Conservation (phyloP, 2,797 vertebrate species). For the Spinus pinus region DNA sequence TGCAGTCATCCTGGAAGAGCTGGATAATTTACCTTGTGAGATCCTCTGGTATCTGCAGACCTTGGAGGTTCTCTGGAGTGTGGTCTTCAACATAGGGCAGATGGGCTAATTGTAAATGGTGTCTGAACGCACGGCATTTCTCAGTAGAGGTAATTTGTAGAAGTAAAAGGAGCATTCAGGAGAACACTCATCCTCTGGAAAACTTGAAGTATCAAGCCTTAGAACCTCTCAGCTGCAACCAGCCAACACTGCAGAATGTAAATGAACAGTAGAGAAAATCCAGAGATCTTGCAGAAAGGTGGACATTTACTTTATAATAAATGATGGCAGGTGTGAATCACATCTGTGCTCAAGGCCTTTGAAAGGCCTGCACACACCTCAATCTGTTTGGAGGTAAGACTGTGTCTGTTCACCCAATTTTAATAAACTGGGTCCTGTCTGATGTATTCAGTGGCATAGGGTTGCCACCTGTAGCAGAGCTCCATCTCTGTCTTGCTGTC, state of each 20-base stretch:
- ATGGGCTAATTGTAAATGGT: neutral
- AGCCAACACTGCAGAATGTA: neutral
- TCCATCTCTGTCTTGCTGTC: neutral
- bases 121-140: neutral
- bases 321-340: neutral
- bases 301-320: neutral
- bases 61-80: neutral
- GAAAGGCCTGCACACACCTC: neutral
- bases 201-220: conserved; percentile 48
- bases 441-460: neutral
- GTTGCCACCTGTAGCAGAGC: neutral
- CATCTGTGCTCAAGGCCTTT: neutral
- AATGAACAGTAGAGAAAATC: neutral
- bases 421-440: neutral
- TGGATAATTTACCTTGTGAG: neutral
- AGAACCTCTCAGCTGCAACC: neutral
- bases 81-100: neutral
- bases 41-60: neutral
- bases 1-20: neutral
- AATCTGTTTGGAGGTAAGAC: neutral
- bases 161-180: conserved; percentile 16
- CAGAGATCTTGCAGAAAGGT: neutral
- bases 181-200: conserved; percentile 5
- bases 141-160: neutral
- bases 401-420: neutral